Base-by-base conservation (phyloP, 2,888 invertebrate species). In the Andrena bicolor region DNA sequence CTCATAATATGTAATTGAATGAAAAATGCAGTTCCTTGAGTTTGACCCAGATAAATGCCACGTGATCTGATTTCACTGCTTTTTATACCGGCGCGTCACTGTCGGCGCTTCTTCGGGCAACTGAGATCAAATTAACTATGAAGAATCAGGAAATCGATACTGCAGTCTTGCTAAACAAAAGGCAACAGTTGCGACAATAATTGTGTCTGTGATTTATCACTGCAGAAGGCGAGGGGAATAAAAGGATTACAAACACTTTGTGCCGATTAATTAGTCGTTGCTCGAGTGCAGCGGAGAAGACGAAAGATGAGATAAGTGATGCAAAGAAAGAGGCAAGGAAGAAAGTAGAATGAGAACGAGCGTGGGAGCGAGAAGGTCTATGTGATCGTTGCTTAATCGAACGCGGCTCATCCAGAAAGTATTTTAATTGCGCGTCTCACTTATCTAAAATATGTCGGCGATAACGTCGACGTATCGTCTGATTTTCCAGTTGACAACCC, bases 361-460 rank as follows among this genome's bases (percentile, higher is more conserved):
- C 48, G 61, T 71, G 73, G 56, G 74, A 72, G 51, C 30, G 53
- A 65, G 64, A 53, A 28, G 32, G 76, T 51, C 72, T 65, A 61
- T 61, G 26, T 49, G 74, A 51, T 53, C 70, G 81, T 87, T 87
- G 84, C 75, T 84, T 90, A 88, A 91, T 92, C 86, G 86, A 84
- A 86, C 80, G 86, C 80, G 78, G 84, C 90, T 91, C 90, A 91
- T 91, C 88, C 88, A 82, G 85, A 89, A 91, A 91, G 90, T 86
- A 93, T 93, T 93, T 93, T 92, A 92, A 93, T 93, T 92, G 90
- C 91, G 88, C 88, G 87, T 87, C 87, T 76, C 79, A 82, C 90
- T 93, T 92, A 93, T 93, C 93, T 91, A 80, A 91, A 92, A 92
- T 91, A 92, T 92, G 88, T 85, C 80, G 82, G 80, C 86, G 91